A percentile compares a stretch with the other conserved stretches of the same genome.
Conservation (phyloP, 2,797 vertebrate species). For the Periophthalmus magnuspinnatus region DNA sequence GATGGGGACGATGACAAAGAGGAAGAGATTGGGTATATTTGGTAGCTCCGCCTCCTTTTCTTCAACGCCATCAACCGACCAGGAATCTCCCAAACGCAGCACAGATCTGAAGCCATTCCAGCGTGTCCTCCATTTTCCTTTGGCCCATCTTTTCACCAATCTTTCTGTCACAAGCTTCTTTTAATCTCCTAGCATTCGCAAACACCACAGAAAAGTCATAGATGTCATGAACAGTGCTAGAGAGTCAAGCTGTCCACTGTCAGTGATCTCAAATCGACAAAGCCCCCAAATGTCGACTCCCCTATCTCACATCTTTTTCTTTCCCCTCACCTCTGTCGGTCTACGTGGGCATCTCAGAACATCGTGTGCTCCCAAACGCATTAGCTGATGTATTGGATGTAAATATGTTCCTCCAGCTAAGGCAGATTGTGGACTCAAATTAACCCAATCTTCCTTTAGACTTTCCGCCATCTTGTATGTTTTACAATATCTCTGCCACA, state of each 20-base stretch:
- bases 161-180: constrained; percentile 49
- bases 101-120: constrained; percentile 87
- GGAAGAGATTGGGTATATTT: constrained; percentile 92
- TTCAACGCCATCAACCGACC: constrained; percentile 61
- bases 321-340: constrained; percentile 40
- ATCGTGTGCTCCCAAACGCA: constrained; percentile 56
- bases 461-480: constrained; percentile 47
- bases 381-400: constrained; percentile 63
- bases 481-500: constrained; percentile 47
- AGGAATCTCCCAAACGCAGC: constrained; percentile 84
- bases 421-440: constrained; percentile 43
- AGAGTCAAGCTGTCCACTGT: constrained; percentile 45
- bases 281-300: constrained; percentile 32
- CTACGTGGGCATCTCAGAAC: constrained; percentile 55
- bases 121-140: constrained; percentile 59
- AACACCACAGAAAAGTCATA: constrained; percentile 43
- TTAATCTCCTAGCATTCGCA: constrained; percentile 34
- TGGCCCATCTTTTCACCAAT: constrained; percentile 52
- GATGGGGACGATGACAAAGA: constrained; percentile 94
- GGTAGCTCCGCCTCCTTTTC: constrained; percentile 84
- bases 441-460: constrained; percentile 36
- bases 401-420: constrained; percentile 62
- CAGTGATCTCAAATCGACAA: constrained; percentile 31
- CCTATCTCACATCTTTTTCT: constrained; percentile 20
- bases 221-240: constrained; percentile 48